These are phyloP conservation scores for Pagetopsis macropterus DNA, from an alignment of 2,797 vertebrate genomes.

Conservation along the genomic window DNA sequence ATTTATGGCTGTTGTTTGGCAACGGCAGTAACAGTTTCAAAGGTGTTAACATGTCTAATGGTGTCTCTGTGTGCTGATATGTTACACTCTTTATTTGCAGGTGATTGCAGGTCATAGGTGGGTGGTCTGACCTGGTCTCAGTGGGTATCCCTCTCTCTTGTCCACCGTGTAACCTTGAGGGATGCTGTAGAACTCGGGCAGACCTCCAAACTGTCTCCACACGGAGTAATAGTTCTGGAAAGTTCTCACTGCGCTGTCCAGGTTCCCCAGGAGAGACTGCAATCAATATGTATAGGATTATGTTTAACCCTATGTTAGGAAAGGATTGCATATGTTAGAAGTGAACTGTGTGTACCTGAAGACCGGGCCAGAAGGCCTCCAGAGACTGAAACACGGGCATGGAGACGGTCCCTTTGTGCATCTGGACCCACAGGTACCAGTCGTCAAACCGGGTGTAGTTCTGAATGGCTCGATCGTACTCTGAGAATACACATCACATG, in stretches of 20 bases:
- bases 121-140: conserved; percentile 88
- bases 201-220: conserved; percentile 97
- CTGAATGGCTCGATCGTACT: conserved; percentile 92
- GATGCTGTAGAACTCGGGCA: conserved; percentile 98
- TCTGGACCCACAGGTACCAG: conserved; percentile 99
- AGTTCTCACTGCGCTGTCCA: conserved; percentile 91
- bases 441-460: conserved; percentile 98
- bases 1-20: too few relatives aligned
- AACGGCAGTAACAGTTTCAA: too few relatives aligned
- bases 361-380: conserved; percentile 97
- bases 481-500: conserved; percentile 70
- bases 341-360: conserved; percentile 84
- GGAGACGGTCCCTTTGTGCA: conserved; percentile 97
- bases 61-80: not conserved
- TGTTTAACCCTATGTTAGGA: not conserved
- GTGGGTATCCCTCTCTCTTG: conserved; percentile 96
- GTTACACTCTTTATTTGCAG: not conserved
- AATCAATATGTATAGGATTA: not conserved
- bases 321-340: not conserved
- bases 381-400: conserved; percentile 98
- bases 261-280: conserved; percentile 93
- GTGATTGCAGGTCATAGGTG: not conserved
- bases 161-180: conserved; percentile 97
- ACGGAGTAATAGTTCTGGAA: conserved; percentile 98
- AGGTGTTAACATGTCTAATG: too few relatives aligned